These are phyloP conservation scores for Lasioglossum oenotherae DNA, from an alignment of 2,888 invertebrate genomes.

Conservation along the genomic window DNA sequence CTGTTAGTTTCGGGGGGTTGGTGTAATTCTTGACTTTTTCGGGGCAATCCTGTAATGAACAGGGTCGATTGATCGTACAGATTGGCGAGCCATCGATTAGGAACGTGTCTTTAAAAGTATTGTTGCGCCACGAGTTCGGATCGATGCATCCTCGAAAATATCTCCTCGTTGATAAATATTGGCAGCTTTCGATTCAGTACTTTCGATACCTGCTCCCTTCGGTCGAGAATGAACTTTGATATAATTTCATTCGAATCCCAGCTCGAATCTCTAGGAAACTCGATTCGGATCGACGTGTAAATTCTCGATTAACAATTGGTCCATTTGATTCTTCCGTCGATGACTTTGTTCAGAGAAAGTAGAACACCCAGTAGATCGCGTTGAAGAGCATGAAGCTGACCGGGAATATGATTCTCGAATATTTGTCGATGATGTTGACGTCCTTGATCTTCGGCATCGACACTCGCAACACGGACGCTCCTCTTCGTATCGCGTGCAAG, in stretches of 20 bases:
- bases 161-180: conserved; percentile 44
- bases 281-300: conserved; percentile 3
- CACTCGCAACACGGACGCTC: conserved; percentile 94
- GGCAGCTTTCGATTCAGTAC: conserved; percentile 71
- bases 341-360: conserved; percentile 86
- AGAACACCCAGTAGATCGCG: conserved; percentile 97
- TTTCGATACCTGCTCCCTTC: conserved; percentile 61
- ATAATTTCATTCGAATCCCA: not conserved
- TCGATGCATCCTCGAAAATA: conserved; percentile 36
- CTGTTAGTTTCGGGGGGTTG: not conserved
- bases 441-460: conserved; percentile 98
- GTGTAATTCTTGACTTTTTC: not conserved
- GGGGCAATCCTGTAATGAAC: conserved; percentile 1
- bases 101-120: conserved; percentile 44
- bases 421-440: conserved; percentile 99
- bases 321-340: conserved; percentile 25
- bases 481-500: conserved; percentile 92
- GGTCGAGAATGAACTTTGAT: conserved; percentile 25
- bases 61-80: conserved; percentile 7
- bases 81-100: conserved; percentile 23
- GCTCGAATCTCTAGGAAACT: not conserved
- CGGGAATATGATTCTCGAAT: conserved; percentile 97
- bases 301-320: conserved; percentile 50
- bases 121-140: conserved; percentile 22
- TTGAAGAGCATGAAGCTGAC: conserved; percentile 98